Conservation (phyloP, 2,113 vertebrate species). For the Cephalopholis sonnerati region DNA sequence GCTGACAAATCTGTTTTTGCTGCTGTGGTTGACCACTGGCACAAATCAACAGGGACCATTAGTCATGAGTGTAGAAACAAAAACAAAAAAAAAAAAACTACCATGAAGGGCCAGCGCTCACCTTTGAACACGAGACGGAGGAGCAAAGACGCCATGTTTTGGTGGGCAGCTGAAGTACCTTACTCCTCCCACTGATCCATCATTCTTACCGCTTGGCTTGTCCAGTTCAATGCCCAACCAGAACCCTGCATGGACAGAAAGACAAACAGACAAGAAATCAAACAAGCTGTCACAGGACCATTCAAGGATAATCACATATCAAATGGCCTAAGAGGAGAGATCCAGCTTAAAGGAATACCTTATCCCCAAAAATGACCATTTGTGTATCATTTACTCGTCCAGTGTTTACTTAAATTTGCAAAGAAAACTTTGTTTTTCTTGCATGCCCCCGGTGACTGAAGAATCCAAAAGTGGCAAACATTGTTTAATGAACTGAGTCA, state of each 20-base stretch:
- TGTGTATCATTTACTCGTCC: too few relatives aligned
- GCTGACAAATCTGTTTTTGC: slow-evolving; percentile 30
- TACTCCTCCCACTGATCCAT: slow-evolving; percentile 93
- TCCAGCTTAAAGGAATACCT: not conserved
- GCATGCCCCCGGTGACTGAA: too few relatives aligned
- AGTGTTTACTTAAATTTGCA: too few relatives aligned
- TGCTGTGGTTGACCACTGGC: not conserved
- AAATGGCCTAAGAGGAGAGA: not conserved
- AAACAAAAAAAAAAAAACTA: not conserved
- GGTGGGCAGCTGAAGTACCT: slow-evolving; percentile 94
- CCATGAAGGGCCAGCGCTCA: slow-evolving; percentile 74
- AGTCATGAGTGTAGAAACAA: not conserved
- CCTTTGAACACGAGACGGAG: slow-evolving; percentile 95
- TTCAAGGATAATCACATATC: not conserved
- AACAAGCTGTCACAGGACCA: not conserved
- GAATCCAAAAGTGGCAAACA: too few relatives aligned
- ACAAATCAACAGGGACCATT: not conserved
- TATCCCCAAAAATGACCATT: too few relatives aligned
- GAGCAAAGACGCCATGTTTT: slow-evolving; percentile 95
- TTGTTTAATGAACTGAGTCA: too few relatives aligned
- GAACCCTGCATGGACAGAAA: slow-evolving; percentile 84
- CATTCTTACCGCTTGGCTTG: slow-evolving; percentile 95
- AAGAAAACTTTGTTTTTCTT: too few relatives aligned
- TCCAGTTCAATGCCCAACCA: slow-evolving; percentile 97
- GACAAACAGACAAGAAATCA: not conserved